Percentiles rank a stretch among this genome's conserved stretches.
These are phyloP conservation scores for Lucifuga dentata DNA, from an alignment of 2,113 vertebrate species.

Conservation along the genomic window DNA sequence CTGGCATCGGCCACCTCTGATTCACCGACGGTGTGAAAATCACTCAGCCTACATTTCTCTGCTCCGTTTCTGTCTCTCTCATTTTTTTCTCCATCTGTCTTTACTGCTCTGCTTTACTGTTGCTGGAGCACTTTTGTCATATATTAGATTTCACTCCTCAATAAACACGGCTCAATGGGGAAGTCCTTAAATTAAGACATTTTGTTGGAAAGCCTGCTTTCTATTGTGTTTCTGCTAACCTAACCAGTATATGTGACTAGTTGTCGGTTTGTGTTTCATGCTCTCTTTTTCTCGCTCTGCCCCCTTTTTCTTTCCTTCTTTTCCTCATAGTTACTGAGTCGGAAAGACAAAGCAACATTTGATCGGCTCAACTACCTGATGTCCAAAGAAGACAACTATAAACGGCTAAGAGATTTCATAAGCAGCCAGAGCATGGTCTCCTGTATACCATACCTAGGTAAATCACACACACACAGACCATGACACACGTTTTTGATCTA, in stretches of 20 bases:
- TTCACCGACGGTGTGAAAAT: neutral
- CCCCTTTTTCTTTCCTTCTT: neutral
- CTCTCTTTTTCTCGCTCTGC: neutral
- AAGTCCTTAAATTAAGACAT: neutral
- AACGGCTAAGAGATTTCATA: constrained; percentile 96
- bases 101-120: no score
- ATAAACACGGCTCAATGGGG: neutral
- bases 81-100: neutral
- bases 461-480: constrained; percentile 44
- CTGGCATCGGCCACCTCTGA: neutral
- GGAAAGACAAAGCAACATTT: constrained; percentile 97
- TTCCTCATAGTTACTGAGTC: constrained; percentile 88
- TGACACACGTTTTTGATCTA: constrained; percentile 14
- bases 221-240: neutral
- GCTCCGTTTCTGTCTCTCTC: neutral
- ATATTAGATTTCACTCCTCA: neutral
- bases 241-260: neutral
- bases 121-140: neutral
- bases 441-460: constrained; percentile 98
- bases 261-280: neutral
- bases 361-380: constrained; percentile 97
- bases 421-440: constrained; percentile 99
- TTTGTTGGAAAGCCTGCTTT: neutral
- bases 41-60: neutral
- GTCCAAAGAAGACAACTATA: constrained; percentile 99